Percentiles rank a stretch among this genome's conserved stretches.
Conservation (phyloP, 2,113 vertebrate genomes). For the Pteruthius melanotis region DNA sequence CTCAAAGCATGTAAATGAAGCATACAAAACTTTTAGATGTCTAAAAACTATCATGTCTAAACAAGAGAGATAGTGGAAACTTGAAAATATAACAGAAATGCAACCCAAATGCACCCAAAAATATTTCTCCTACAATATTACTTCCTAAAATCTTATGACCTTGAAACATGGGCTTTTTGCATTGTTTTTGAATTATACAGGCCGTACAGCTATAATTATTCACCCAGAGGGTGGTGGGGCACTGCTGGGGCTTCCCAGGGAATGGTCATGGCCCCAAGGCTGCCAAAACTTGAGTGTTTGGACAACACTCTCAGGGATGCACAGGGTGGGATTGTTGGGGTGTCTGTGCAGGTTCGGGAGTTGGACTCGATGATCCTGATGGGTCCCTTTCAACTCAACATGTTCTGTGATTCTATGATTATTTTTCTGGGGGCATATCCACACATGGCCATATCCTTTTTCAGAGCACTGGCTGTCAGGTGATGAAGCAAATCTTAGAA, state of each 20-base stretch:
- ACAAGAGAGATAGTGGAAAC: neutral
- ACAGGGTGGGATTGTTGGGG: too few relatives aligned
- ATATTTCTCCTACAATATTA: neutral
- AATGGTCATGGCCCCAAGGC: neutral
- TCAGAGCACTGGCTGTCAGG: neutral
- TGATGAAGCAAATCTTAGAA: neutral
- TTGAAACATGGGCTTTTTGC: neutral
- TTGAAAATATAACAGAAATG: neutral
- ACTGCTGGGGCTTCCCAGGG: neutral
- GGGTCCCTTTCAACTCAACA: too few relatives aligned
- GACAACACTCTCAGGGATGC: too few relatives aligned
- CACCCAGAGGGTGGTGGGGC: neutral
- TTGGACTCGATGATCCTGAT: too few relatives aligned
- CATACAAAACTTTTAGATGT: neutral
- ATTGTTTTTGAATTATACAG: neutral
- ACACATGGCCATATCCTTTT: neutral
- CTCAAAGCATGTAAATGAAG: neutral
- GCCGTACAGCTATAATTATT: neutral
- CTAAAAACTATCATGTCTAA: neutral
- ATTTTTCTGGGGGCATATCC: too few relatives aligned
- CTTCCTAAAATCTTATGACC: neutral
- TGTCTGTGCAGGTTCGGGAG: too few relatives aligned
- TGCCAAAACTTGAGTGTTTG: neutral
- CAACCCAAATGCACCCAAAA: neutral
- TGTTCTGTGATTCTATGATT: too few relatives aligned